A percentile compares a stretch with the other conserved stretches of the same genome.
Evolutionary conservation across 2,888 invertebrate species (phyloP).

Genomic region (Acrobasis consociella): DNA sequence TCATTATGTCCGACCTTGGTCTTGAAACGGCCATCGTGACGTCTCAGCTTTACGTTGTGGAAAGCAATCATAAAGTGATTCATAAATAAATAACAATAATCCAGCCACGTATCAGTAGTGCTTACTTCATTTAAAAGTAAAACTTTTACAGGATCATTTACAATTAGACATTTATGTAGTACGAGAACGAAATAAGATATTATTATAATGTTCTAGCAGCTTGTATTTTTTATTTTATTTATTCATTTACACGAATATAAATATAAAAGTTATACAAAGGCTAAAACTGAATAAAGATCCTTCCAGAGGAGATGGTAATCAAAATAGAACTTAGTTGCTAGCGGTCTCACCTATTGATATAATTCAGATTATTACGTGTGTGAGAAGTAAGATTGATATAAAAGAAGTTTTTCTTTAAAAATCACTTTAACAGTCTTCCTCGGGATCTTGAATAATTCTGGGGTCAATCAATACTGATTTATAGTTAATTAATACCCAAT

Average conservation of each 20-base stretch:
- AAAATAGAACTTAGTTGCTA: too few species aligned
- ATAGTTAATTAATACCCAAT: constrained; percentile 6
- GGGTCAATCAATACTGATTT: neutral
- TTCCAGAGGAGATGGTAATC: too few species aligned
- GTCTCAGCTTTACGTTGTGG: constrained; percentile 1
- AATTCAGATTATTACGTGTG: too few species aligned
- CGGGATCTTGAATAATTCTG: neutral
- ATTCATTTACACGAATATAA: too few species aligned
- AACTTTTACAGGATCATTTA: neutral
- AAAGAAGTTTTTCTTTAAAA: neutral
- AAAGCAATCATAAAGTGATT: neutral
- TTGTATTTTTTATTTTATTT: too few species aligned
- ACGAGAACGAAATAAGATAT: too few species aligned
- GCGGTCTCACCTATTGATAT: too few species aligned
- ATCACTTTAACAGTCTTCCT: neutral
- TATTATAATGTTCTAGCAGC: too few species aligned
- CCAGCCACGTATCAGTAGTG: constrained; percentile 1
- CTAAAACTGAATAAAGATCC: too few species aligned
- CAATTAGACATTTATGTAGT: too few species aligned
- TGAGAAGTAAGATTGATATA: too few species aligned
- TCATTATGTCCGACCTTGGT: constrained; percentile 30
- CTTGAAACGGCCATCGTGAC: constrained; percentile 25
- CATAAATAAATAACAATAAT: constrained; percentile 20
- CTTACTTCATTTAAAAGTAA: neutral
- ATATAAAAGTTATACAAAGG: too few species aligned